Evolutionary conservation across 2,113 vertebrate species (phyloP).

Genomic region (Callospermophilus lateralis): DNA sequence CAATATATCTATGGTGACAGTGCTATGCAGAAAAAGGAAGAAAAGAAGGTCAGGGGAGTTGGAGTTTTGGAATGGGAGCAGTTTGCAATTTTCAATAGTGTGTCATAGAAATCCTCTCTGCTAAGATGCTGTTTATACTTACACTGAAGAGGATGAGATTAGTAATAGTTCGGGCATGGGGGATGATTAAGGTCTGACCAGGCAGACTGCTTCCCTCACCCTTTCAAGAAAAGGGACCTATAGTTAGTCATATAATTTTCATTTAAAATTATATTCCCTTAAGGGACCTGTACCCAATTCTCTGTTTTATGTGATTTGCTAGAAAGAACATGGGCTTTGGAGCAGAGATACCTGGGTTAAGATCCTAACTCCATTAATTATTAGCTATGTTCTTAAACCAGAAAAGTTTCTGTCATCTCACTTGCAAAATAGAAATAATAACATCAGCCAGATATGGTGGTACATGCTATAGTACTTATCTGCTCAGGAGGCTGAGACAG

Average conservation of each 20-base stretch:
- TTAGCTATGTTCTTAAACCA: not conserved
- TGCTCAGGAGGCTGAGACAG: not conserved
- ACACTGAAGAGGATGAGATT: not conserved
- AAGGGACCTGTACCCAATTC: not conserved
- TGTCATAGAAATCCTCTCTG: not conserved
- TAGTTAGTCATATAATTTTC: not conserved
- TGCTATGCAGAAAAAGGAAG: not conserved
- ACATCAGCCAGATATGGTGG: not conserved
- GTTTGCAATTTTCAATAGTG: not conserved
- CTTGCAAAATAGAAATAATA: not conserved
- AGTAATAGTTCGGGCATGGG: too few relatives aligned
- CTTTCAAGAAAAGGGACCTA: not conserved
- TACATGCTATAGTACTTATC: not conserved
- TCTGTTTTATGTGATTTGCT: not conserved
- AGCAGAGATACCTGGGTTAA: not conserved
- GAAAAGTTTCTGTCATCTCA: not conserved
- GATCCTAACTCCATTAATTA: not conserved
- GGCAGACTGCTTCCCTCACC: not conserved
- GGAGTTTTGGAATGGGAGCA: not conserved
- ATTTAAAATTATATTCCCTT: constrained; percentile 31
- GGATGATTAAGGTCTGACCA: not conserved
- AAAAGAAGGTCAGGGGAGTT: accelerated
- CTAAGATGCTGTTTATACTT: not conserved
- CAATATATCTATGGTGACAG: not conserved
- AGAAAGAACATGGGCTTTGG: not conserved